phyloP scores from a whole-genome alignment of 2,888 invertebrate genomes.

The Timema podura region DNA sequence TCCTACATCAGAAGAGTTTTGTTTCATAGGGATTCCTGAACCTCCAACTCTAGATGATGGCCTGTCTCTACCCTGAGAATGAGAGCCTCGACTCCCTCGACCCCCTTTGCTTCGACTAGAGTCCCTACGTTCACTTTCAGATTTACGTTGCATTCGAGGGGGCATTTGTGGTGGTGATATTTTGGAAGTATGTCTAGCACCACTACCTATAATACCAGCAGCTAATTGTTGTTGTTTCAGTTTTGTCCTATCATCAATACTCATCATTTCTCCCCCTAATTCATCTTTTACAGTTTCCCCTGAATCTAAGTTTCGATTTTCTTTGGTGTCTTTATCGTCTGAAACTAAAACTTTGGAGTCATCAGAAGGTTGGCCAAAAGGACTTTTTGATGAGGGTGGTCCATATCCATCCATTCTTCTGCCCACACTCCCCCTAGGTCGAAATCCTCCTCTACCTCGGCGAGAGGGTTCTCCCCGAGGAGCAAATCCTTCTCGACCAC shows the following conservation, averaged over 20 bases:
- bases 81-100: constrained; percentile 21
- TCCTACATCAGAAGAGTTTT: constrained; percentile 44
- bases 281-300: constrained; percentile 27
- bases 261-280: constrained; percentile 25
- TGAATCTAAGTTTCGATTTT: constrained; percentile 30
- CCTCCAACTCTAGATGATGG: constrained; percentile 37
- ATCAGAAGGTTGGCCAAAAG: constrained; percentile 52
- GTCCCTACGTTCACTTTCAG: constrained; percentile 28
- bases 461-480: constrained; percentile 87
- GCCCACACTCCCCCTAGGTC: constrained; percentile 50
- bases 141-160: constrained; percentile 31
- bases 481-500: constrained; percentile 68
- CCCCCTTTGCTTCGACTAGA: constrained; percentile 25
- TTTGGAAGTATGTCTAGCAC: constrained; percentile 37
- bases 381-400: constrained; percentile 75
- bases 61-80: constrained; percentile 41
- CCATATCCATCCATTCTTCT: constrained; percentile 71
- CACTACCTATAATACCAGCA: constrained; percentile 58
- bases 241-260: constrained; percentile 56
- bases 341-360: constrained; percentile 37
- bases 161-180: constrained; percentile 27
- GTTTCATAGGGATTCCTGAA: constrained; percentile 35
- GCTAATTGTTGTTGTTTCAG: constrained; percentile 62
- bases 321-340: constrained; percentile 36
- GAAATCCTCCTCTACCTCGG: constrained; percentile 66